Conservation (phyloP, 2,113 vertebrate species). For the human region GRCh38 chr9:32971001-32971500, state of each 20-base stretch:
- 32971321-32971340: not conserved
- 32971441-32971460: too few species aligned
- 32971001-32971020: not conserved
- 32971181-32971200: not conserved
- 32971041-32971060: not conserved
- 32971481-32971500: too few species aligned
- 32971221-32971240: not conserved
- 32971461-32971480: too few species aligned
- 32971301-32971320: not conserved
- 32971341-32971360: not conserved
- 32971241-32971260: not conserved
- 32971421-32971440: too few species aligned
- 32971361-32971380: not conserved
- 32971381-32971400: not conserved
- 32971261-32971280: not conserved
- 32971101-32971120: not conserved
- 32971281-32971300: not conserved
- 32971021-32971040: constrained; percentile 7
- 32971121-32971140: not conserved
- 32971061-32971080: not conserved
- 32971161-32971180: not conserved
- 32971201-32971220: not conserved
- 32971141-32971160: not conserved
- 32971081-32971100: not conserved
- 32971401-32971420: too few species aligned